phyloP scores from a whole-genome alignment of 2,888 invertebrate species.

The Pammene fasciana region DNA sequence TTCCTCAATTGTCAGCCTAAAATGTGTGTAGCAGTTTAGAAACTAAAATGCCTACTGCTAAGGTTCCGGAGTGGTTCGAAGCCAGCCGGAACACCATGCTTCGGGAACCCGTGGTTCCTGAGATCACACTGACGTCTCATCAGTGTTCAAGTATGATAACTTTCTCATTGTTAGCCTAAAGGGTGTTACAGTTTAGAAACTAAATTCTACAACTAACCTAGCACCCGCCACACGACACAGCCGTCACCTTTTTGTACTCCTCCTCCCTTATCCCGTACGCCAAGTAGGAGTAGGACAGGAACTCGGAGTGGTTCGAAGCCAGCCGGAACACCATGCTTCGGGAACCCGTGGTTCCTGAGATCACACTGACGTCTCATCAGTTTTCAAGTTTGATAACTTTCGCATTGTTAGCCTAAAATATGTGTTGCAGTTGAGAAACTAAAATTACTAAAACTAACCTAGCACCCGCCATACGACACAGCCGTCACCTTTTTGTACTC shows the following conservation, averaged over 20 bases:
- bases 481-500: constrained; percentile 76
- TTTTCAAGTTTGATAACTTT: too few relatives aligned
- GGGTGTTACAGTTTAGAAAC: constrained; percentile 2
- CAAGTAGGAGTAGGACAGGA: constrained; percentile 68
- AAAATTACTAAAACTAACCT: constrained; percentile 54
- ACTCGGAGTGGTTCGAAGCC: constrained; percentile 72
- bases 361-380: constrained; percentile 62
- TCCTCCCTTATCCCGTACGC: constrained; percentile 72
- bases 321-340: constrained; percentile 68
- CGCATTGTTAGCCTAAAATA: too few relatives aligned
- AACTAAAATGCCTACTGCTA: constrained; percentile 45
- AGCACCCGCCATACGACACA: constrained; percentile 52
- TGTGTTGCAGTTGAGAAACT: too few relatives aligned
- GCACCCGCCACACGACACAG: constrained; percentile 50
- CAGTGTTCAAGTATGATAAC: too few relatives aligned
- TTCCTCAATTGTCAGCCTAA: too few relatives aligned
- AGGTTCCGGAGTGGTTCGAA: constrained; percentile 72
- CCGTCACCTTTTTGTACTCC: constrained; percentile 75
- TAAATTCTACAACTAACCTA: constrained; percentile 56
- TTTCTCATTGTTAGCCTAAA: too few relatives aligned
- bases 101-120: constrained; percentile 65
- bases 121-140: constrained; percentile 62
- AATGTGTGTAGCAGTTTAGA: constrained; percentile 6
- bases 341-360: constrained; percentile 66
- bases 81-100: constrained; percentile 70